Percentiles rank a stretch among this genome's conserved stretches.
Evolutionary conservation across 2,113 vertebrate genomes (phyloP).

Genomic region (Columbina picui): DNA sequence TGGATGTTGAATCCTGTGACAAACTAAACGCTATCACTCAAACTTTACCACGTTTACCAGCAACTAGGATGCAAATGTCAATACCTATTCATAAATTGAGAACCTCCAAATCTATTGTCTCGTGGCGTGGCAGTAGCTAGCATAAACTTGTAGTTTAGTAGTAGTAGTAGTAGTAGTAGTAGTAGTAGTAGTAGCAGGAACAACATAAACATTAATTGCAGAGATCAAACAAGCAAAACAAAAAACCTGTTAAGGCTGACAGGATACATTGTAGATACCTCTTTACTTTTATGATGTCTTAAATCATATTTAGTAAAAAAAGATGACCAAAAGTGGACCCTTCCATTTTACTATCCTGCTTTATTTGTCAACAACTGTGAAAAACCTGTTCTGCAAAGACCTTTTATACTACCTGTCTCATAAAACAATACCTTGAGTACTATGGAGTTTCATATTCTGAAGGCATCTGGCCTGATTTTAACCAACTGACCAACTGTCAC

Average conservation of each 20-base stretch:
- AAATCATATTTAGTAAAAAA: background rate
- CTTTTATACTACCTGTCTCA: background rate
- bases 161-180: background rate
- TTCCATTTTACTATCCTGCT: background rate
- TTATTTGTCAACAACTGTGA: background rate
- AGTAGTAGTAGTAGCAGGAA: background rate
- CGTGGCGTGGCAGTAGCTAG: background rate
- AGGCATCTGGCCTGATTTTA: background rate
- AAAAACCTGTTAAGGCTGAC: rapidly evolving
- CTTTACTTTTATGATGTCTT: background rate
- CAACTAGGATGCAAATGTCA: background rate
- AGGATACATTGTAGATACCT: background rate
- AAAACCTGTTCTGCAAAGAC: background rate
- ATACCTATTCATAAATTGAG: background rate
- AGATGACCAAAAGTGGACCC: background rate
- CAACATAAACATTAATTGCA: background rate
- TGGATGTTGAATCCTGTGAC: background rate
- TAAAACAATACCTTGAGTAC: background rate
- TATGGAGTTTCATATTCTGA: background rate
- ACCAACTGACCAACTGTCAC: background rate
- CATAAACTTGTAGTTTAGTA: rapidly evolving
- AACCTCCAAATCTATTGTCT: background rate
- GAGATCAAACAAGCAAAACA: background rate
- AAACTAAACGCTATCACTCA: background rate
- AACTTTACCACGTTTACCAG: background rate